Evolutionary conservation across 2,888 invertebrate genomes (phyloP).

Genomic region (Brassicogethes aeneus): DNA sequence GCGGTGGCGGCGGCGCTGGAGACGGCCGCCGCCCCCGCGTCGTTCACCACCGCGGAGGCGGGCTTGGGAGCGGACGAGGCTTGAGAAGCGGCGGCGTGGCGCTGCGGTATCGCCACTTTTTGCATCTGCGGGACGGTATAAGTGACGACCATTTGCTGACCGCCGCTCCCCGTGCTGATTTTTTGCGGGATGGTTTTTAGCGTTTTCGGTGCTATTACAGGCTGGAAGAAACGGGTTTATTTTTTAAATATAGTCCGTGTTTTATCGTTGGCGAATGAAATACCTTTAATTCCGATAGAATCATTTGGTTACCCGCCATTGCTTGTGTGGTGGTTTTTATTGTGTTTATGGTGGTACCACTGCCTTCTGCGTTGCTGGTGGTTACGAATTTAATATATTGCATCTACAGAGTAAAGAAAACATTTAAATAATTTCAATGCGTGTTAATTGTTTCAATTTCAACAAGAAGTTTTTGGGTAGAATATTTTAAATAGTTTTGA

Average conservation of each 20-base stretch:
- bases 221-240: not conserved
- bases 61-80: not conserved
- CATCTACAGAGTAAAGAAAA: slow-evolving; percentile 39
- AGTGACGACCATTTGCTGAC: not conserved
- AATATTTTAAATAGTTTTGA: too few species aligned
- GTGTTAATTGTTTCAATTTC: too few species aligned
- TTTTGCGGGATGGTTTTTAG: slow-evolving; percentile 27
- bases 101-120: not conserved
- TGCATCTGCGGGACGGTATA: not conserved
- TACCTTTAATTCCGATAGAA: slow-evolving; percentile 32
- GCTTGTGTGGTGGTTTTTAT: slow-evolving; percentile 21
- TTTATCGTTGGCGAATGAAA: too few species aligned
- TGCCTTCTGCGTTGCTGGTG: slow-evolving; percentile 35
- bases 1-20: not conserved
- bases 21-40: not conserved
- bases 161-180: not conserved
- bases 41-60: not conserved
- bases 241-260: too few species aligned
- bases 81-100: not conserved
- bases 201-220: slow-evolving; percentile 37
- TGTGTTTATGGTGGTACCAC: slow-evolving; percentile 24
- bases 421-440: slow-evolving; percentile 5
- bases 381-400: slow-evolving; percentile 66
- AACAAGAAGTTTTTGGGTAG: too few species aligned
- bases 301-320: slow-evolving; percentile 20